These are phyloP conservation scores for Ooceraea biroi DNA, from an alignment of 1,140 invertebrate species.

Conservation along the genomic window DNA sequence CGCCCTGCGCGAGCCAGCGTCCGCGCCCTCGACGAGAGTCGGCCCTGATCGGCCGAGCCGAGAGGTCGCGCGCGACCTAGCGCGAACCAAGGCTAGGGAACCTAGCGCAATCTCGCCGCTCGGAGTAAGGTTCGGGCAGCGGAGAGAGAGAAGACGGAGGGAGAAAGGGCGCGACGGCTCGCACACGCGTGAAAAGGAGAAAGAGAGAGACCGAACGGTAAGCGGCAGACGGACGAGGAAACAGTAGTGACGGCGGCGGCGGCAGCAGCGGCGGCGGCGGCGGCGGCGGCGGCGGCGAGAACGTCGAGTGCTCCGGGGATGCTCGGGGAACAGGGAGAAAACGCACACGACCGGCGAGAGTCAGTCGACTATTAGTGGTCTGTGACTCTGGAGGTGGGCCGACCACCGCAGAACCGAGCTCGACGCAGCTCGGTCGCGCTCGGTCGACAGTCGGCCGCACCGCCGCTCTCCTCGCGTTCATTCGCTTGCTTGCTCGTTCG, in stretches of 20 bases:
- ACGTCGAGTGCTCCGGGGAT: constrained; percentile 37
- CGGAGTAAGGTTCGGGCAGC: neutral
- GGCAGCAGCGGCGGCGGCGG: constrained; percentile 15
- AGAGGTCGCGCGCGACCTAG: constrained; percentile 78
- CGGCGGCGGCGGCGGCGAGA: constrained; percentile 16
- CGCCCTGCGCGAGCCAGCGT: constrained; percentile 16
- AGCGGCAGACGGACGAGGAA: neutral
- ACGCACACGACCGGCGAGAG: constrained; percentile 54
- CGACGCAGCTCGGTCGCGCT: constrained; percentile 76
- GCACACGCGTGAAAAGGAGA: too few species aligned
- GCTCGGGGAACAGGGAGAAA: constrained; percentile 55
- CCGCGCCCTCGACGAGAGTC: constrained; percentile 35
- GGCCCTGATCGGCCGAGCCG: constrained; percentile 51
- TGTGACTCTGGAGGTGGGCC: constrained; percentile 75
- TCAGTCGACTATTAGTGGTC: constrained; percentile 77
- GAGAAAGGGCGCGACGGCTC: constrained; percentile 48
- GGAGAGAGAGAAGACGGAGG: constrained; percentile 22
- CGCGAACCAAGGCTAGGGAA: constrained; percentile 77
- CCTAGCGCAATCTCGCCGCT: constrained; percentile 64
- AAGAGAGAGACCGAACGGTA: neutral
- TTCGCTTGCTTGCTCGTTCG: constrained; percentile 53
- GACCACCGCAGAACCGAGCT: constrained; percentile 76
- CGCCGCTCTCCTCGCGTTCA: constrained; percentile 57
- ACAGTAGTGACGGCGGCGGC: constrained; percentile 6
- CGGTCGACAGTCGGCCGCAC: constrained; percentile 73